These are phyloP conservation scores for Acridotheres tristis DNA, from an alignment of 2,797 vertebrate genomes.

Conservation along the genomic window DNA sequence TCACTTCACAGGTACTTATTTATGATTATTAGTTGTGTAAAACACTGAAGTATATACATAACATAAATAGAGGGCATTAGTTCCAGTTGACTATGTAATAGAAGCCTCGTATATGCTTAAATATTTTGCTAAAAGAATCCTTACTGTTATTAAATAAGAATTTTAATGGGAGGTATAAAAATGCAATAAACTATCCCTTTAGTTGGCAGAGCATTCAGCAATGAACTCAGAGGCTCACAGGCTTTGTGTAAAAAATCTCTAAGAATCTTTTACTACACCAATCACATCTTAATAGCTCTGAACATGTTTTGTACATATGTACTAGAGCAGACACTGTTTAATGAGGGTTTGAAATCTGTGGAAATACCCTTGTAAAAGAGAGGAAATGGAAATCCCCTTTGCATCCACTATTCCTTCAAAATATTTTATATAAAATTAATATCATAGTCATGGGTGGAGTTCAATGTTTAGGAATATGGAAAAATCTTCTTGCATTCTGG, in stretches of 20 bases:
- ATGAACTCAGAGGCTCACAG: neutral
- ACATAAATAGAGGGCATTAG: neutral
- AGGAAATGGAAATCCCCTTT: constrained; percentile 2
- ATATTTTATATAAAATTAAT: neutral
- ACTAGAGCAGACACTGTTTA: neutral
- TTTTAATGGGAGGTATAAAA: neutral
- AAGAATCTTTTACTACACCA: neutral
- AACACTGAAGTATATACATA: neutral
- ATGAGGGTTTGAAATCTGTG: neutral
- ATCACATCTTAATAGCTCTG: neutral
- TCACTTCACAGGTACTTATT: neutral
- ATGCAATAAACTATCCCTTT: neutral
- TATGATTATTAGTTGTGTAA: neutral
- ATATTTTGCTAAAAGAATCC: neutral
- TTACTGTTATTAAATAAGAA: neutral
- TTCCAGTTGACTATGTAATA: neutral
- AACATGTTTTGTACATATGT: neutral
- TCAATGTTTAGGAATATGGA: neutral
- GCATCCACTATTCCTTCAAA: neutral
- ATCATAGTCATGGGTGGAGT: neutral
- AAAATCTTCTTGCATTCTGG: neutral
- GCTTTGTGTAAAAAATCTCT: neutral
- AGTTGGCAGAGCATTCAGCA: neutral
- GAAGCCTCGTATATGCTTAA: neutral
- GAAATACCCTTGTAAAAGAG: constrained; percentile 4